These are phyloP conservation scores for Acholoe squamosa DNA, from an alignment of 2,888 invertebrate genomes.

Conservation along the genomic window DNA sequence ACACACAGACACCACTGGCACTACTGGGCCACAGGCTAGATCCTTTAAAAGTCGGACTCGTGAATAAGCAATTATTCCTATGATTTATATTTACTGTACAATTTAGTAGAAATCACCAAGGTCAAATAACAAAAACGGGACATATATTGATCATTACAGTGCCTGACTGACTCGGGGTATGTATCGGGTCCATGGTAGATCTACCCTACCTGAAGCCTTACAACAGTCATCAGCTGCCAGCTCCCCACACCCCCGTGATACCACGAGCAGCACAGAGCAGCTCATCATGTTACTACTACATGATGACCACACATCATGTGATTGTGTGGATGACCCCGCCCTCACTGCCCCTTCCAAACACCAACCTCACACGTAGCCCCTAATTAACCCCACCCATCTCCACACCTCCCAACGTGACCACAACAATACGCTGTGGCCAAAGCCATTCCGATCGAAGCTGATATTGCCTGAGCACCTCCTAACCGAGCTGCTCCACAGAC, in stretches of 20 bases:
- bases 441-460: background rate
- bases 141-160: too few relatives aligned
- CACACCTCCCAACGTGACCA: background rate
- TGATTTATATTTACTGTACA: too few relatives aligned
- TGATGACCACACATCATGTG: slow-evolving; percentile 13
- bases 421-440: slow-evolving; percentile 5
- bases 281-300: background rate
- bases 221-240: too few relatives aligned
- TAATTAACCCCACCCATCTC: background rate
- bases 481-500: background rate
- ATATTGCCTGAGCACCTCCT: background rate
- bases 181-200: too few relatives aligned
- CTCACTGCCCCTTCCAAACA: background rate
- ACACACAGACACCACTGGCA: too few relatives aligned
- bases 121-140: too few relatives aligned
- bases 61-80: too few relatives aligned
- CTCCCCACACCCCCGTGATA: background rate
- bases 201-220: too few relatives aligned
- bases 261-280: background rate
- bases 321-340: background rate
- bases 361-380: background rate
- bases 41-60: too few relatives aligned
- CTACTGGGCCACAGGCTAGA: too few relatives aligned
- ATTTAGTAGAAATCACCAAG: too few relatives aligned
- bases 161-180: too few relatives aligned